A percentile compares a stretch with the other conserved stretches of the same genome.
These are phyloP conservation scores for Phrynocephalus forsythii DNA, from an alignment of 2,797 vertebrate species.

Conservation along the genomic window DNA sequence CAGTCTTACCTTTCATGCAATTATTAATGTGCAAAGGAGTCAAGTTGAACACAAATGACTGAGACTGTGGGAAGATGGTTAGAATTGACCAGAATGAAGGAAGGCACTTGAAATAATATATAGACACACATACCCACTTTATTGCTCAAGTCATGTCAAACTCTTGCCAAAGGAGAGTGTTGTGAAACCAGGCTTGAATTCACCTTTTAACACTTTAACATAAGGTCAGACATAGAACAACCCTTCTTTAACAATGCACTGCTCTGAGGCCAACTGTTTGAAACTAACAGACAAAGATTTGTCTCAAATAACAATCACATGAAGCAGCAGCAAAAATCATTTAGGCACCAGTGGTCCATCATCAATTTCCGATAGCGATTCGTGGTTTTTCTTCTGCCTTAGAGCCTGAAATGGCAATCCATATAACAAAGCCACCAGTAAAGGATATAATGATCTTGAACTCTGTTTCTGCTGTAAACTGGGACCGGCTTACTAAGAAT, in stretches of 20 bases:
- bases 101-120: neutral
- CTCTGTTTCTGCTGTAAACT: neutral
- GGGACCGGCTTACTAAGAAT: neutral
- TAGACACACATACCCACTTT: neutral
- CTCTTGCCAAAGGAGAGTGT: neutral
- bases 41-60: neutral
- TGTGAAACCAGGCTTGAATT: neutral
- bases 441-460: slow-evolving; percentile 1
- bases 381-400: slow-evolving; percentile 14
- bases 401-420: slow-evolving; percentile 16
- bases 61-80: no score
- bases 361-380: neutral
- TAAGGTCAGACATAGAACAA: neutral
- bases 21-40: neutral
- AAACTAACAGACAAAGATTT: neutral
- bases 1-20: neutral
- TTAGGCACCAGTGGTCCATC: slow-evolving; percentile 7
- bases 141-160: neutral
- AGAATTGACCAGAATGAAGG: neutral
- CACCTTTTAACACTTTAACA: neutral
- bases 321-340: slow-evolving; percentile 39
- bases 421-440: slow-evolving; percentile 13
- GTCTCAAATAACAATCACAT: slow-evolving; percentile 14
- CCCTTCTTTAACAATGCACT: no score
- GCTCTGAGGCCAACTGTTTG: neutral